These are phyloP conservation scores for Drosophila navojoa DNA, from an alignment of 1,140 invertebrate genomes.

Conservation along the genomic window DNA sequence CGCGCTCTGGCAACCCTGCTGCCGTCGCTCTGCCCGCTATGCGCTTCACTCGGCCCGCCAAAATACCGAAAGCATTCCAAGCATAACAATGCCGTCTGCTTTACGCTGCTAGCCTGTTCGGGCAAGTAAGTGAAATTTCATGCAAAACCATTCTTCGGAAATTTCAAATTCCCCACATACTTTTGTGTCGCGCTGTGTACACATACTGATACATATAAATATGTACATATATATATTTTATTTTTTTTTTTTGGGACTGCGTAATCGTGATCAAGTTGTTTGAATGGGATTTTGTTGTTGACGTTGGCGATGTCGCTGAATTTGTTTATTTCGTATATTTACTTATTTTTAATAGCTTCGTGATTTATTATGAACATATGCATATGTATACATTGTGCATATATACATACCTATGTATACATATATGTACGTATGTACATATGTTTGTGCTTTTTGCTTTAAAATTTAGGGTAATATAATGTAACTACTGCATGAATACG, in stretches of 20 bases:
- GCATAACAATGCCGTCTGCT: constrained; percentile 73
- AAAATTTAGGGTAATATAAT: no score
- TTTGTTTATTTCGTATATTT: background rate
- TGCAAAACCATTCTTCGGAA: constrained; percentile 81
- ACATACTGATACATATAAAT: background rate
- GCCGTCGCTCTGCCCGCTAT: constrained; percentile 1
- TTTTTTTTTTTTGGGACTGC: constrained; percentile 32
- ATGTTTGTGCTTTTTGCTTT: no score
- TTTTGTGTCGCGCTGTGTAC: constrained; percentile 55
- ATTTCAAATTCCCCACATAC: constrained; percentile 81
- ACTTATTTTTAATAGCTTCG: background rate
- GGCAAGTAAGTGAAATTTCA: constrained; percentile 80
- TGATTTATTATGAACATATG: no score
- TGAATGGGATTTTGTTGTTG: constrained; percentile 11
- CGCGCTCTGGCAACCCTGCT: constrained; percentile 46
- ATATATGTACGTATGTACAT: no score
- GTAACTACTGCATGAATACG: no score
- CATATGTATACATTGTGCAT: no score
- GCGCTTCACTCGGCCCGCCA: constrained; percentile 44
- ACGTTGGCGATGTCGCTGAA: background rate
- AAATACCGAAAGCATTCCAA: constrained; percentile 61
- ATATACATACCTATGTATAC: no score
- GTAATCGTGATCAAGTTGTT: constrained; percentile 38
- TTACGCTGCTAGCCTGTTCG: constrained; percentile 72
- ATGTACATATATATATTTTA: background rate